These are phyloP conservation scores for Argyresthia goedartella DNA, from an alignment of 2,888 invertebrate species.

Conservation along the genomic window DNA sequence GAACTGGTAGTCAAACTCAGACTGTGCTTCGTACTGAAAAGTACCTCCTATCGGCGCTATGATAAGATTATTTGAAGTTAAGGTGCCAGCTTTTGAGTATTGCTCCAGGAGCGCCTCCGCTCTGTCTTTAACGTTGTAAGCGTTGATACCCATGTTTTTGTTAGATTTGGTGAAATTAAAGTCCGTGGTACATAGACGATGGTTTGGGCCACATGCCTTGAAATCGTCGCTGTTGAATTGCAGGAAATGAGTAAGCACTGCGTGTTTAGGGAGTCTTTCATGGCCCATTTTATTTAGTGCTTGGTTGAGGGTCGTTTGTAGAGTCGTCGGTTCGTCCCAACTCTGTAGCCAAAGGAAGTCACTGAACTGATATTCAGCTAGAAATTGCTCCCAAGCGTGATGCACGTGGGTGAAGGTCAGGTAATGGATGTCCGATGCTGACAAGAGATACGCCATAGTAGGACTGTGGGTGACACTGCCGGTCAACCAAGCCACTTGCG, in stretches of 20 bases:
- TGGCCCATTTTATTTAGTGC: conserved; percentile 36
- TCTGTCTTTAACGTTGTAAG: conserved; percentile 86
- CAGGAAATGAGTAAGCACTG: conserved; percentile 42
- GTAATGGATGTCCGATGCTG: conserved; percentile 82
- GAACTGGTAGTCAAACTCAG: conserved; percentile 96
- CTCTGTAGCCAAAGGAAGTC: conserved; percentile 94
- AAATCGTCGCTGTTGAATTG: conserved; percentile 51
- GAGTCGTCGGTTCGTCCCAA: conserved; percentile 66
- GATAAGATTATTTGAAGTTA: conserved; percentile 90
- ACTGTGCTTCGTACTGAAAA: conserved; percentile 86
- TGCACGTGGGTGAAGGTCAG: conserved; percentile 92
- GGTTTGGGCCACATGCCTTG: conserved; percentile 46
- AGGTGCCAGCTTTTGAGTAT: conserved; percentile 88
- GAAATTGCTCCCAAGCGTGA: conserved; percentile 94
- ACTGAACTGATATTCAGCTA: conserved; percentile 86
- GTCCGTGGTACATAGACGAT: conserved; percentile 28
- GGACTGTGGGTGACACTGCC: conserved; percentile 96
- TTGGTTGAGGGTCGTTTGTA: conserved; percentile 25
- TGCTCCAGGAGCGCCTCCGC: conserved; percentile 89
- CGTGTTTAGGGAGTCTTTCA: conserved; percentile 39
- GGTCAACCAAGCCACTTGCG: conserved; percentile 89
- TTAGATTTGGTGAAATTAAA: conserved; percentile 80
- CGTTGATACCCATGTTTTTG: conserved; percentile 82
- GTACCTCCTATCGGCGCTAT: conserved; percentile 95
- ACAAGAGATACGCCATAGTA: conserved; percentile 89